Base-by-base conservation (phyloP, 2,797 vertebrate species). In the Gymnodraco acuticeps region DNA sequence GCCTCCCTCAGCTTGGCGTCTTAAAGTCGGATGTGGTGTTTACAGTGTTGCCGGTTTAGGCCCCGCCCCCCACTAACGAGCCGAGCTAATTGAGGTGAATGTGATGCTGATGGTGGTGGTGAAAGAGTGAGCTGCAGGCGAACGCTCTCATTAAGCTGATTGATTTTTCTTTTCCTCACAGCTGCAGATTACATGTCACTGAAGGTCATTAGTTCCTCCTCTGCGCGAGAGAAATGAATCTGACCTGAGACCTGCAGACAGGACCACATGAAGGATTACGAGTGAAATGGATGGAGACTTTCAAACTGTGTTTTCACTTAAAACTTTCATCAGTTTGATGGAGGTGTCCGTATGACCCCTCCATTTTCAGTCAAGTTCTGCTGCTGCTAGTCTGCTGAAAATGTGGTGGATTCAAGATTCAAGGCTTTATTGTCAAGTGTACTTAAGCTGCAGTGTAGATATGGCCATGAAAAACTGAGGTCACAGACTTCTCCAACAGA, bases 151-250 rank as follows among this genome's bases (percentile, higher is more conserved):
- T 96, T 95, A 95, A 92, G 87, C 92, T 96, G 95, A 96, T 95
- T 96, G 93, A 95, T 95, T 94, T 93, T 1, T 95, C 93, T 94
- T 93, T 94, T 95, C 94, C 95, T 93, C 94, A 92, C 95, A 95
- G 95, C 94, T 94, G 95, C 96, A 95, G 95, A 96, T 96, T 95
- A 94, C 93, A 93, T 93, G 96, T 96, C 94, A 95, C 94, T 94
- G 95, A 93, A 94, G 95, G 95, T 96, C 95, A 95, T 96, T 96
- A 95, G 94, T 93, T 93, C 94, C 94, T 94, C 94, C 94, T 95
- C 95, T 93, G 93, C 96, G 94, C 95, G 92, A 95, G 95, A 96
- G 95, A 95, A 95, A 95, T 95, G 91, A 88, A 93, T 90, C 88
- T 92, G 87, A 94, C 95, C 95, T 92, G 27, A 88, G 94, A 88